phyloP scores from a whole-genome alignment of 2,797 vertebrate genomes.

The Calcarius lapponicus region DNA sequence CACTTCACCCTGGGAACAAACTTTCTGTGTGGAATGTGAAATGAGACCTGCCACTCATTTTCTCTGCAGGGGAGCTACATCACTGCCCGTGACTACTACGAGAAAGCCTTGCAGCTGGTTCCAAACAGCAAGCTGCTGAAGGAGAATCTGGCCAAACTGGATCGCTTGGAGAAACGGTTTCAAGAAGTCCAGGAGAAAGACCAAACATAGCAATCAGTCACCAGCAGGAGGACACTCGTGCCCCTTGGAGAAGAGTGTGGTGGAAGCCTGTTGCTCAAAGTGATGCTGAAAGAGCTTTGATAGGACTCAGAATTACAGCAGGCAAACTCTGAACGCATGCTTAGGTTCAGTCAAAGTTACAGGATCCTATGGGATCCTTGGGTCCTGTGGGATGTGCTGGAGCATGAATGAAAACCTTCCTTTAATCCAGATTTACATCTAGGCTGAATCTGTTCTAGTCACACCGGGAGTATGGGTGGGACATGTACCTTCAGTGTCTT shows the following conservation, averaged over 20 bases:
- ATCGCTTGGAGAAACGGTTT: constrained; percentile 89
- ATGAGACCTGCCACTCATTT: background rate
- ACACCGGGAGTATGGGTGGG: background rate
- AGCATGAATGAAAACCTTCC: constrained; percentile 1
- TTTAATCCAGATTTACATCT: constrained; percentile 17
- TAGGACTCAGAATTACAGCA: background rate
- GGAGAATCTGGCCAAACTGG: constrained; percentile 94
- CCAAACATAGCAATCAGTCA: constrained; percentile 39
- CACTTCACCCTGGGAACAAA: background rate
- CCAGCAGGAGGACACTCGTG: background rate
- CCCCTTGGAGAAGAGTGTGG: background rate
- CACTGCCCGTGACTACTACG: constrained; percentile 89
- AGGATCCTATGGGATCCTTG: background rate
- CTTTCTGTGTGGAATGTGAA: background rate
- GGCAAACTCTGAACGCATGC: background rate
- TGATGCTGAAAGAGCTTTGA: background rate
- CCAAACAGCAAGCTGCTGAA: constrained; percentile 91
- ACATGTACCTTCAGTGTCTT: background rate
- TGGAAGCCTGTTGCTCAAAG: background rate
- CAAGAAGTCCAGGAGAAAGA: constrained; percentile 77
- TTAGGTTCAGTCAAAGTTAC: background rate
- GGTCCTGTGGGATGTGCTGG: background rate
- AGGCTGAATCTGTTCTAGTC: constrained; percentile 24
- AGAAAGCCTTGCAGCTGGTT: constrained; percentile 87
- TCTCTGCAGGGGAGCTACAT: constrained; percentile 87